Conservation (phyloP, 2,888 invertebrate genomes). For the Hypselothyrea guttata region DNA sequence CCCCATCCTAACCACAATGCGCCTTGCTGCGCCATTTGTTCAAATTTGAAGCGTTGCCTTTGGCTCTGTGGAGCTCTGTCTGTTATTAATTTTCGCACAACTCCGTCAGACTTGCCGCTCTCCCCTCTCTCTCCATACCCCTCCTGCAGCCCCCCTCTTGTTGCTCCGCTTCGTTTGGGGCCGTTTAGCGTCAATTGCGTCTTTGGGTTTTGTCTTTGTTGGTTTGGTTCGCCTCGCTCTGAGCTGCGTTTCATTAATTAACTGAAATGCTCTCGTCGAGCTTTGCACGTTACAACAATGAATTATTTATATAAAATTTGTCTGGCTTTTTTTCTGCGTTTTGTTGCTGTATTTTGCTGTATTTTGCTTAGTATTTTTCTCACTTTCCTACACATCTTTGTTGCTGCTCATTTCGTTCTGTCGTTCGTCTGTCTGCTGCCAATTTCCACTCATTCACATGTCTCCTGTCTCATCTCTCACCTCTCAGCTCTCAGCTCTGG, state of each 20-base stretch:
- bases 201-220: slow-evolving; percentile 45
- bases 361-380: not conserved
- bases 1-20: too few relatives aligned
- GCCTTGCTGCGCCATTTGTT: slow-evolving; percentile 59
- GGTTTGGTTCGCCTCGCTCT: slow-evolving; percentile 42
- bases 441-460: slow-evolving; percentile 30
- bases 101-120: slow-evolving; percentile 16
- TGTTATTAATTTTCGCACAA: slow-evolving; percentile 72
- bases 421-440: slow-evolving; percentile 38
- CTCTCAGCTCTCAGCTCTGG: slow-evolving; percentile 23
- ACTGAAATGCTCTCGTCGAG: slow-evolving; percentile 76
- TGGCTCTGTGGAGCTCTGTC: slow-evolving; percentile 37
- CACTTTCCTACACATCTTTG: slow-evolving; percentile 26
- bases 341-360: not conserved
- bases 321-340: slow-evolving; percentile 62
- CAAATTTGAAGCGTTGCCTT: slow-evolving; percentile 53
- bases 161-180: slow-evolving; percentile 27
- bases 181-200: slow-evolving; percentile 70
- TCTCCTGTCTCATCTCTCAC: slow-evolving; percentile 19
- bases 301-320: slow-evolving; percentile 79
- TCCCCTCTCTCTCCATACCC: not conserved
- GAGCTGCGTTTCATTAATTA: slow-evolving; percentile 78
- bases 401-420: slow-evolving; percentile 33
- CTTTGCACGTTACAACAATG: slow-evolving; percentile 80
- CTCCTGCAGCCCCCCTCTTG: not conserved